phyloP scores from a whole-genome alignment of 2,797 vertebrate species.

The Clarias fuscus region DNA sequence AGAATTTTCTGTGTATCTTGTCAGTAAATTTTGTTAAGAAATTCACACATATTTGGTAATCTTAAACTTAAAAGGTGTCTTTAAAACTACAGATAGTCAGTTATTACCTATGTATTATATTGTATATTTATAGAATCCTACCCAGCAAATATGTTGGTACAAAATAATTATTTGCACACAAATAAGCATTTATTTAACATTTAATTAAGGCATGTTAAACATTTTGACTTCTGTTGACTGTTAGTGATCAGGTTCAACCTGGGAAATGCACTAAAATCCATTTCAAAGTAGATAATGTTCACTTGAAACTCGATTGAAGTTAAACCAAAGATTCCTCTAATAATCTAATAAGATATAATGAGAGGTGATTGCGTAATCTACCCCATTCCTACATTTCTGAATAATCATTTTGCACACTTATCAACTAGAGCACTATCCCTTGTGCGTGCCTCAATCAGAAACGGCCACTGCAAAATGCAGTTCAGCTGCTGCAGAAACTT shows the following conservation, averaged over 20 bases:
- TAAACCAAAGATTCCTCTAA: background rate
- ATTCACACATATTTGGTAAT: background rate
- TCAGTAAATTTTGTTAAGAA: background rate
- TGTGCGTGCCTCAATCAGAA: background rate
- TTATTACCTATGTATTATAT: background rate
- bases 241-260: background rate
- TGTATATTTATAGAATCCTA: background rate
- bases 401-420: background rate
- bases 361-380: background rate
- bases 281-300: background rate
- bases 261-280: background rate
- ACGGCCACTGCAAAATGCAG: background rate
- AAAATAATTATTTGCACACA: background rate
- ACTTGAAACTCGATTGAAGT: background rate
- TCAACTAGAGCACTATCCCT: background rate
- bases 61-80: background rate
- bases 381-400: background rate
- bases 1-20: background rate
- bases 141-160: background rate
- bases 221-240: background rate
- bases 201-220: background rate
- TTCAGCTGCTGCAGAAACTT: constrained; percentile 17
- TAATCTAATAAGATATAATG: background rate
- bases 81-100: background rate
- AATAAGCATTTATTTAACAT: background rate